Percentiles rank a stretch among this genome's conserved stretches.
Conservation (phyloP, 2,113 vertebrate genomes). For the Rhinopomastus cyanomelas region DNA sequence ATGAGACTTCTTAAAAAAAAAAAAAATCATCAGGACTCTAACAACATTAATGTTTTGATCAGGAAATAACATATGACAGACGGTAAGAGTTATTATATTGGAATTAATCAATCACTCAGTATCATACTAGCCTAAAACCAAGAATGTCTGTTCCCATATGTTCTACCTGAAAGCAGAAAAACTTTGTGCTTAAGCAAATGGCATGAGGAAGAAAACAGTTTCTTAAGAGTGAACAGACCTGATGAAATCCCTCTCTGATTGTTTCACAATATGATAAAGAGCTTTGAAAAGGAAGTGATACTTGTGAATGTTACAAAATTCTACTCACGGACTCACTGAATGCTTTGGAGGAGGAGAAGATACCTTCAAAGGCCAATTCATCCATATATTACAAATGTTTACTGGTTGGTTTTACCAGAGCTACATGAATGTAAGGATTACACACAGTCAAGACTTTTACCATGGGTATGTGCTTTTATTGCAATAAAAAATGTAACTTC, state of each 20-base stretch:
- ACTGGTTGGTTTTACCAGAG: neutral
- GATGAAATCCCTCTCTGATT: neutral
- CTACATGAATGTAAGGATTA: neutral
- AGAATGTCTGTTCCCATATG: neutral
- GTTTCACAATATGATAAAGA: neutral
- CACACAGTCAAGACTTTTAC: neutral
- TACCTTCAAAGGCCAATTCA: neutral
- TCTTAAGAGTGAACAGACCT: neutral
- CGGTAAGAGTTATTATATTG: neutral
- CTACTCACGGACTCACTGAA: neutral
- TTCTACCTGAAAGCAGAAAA: neutral
- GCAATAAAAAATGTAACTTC: neutral
- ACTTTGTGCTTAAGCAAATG: neutral
- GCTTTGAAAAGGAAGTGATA: neutral
- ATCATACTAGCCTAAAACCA: neutral
- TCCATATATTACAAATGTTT: neutral
- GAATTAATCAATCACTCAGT: neutral
- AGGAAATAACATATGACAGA: neutral
- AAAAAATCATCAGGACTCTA: neutral
- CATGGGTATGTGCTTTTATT: neutral
- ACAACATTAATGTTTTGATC: neutral
- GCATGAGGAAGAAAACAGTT: neutral
- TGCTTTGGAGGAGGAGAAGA: too few species aligned
- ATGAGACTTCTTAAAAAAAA: neutral
- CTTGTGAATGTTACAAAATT: neutral